Evolutionary conservation across 2,888 invertebrate genomes (phyloP).

Genomic region (Alcis repandata): DNA sequence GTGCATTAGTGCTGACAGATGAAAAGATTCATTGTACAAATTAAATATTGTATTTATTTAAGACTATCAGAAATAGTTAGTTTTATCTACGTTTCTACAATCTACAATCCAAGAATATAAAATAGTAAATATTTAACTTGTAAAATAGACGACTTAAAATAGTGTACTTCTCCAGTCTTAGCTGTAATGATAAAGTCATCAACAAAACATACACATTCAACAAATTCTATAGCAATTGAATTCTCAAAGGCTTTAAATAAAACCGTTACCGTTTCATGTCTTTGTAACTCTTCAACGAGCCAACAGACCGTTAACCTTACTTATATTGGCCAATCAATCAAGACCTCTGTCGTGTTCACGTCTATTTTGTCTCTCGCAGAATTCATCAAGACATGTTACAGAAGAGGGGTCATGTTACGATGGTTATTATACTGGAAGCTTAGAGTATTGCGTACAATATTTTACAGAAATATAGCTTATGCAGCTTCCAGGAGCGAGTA

Average conservation of each 20-base stretch:
- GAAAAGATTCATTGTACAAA: no score
- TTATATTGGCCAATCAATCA: slow-evolving; percentile 62
- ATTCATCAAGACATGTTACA: slow-evolving; percentile 52
- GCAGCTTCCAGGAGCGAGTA: no score
- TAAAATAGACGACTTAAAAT: no score
- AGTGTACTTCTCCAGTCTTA: no score
- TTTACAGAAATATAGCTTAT: slow-evolving; percentile 5
- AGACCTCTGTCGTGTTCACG: slow-evolving; percentile 47
- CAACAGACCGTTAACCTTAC: slow-evolving; percentile 63
- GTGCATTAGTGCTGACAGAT: no score
- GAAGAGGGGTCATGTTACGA: slow-evolving; percentile 57
- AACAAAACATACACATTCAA: not conserved
- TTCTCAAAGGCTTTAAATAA: slow-evolving; percentile 46
- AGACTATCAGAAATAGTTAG: no score
- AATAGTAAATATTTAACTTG: no score
- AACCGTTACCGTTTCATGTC: slow-evolving; percentile 49
- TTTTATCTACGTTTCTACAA: no score
- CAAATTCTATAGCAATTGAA: not conserved
- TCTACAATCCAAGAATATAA: no score
- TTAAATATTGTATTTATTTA: no score
- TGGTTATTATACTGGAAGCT: slow-evolving; percentile 61
- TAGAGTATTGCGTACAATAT: slow-evolving; percentile 38
- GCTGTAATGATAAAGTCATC: no score
- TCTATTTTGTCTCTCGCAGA: slow-evolving; percentile 45
- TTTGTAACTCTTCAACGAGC: slow-evolving; percentile 50